Evolutionary conservation across 2,888 invertebrate species (phyloP).

Genomic region (Steinernema hermaphroditum): DNA sequence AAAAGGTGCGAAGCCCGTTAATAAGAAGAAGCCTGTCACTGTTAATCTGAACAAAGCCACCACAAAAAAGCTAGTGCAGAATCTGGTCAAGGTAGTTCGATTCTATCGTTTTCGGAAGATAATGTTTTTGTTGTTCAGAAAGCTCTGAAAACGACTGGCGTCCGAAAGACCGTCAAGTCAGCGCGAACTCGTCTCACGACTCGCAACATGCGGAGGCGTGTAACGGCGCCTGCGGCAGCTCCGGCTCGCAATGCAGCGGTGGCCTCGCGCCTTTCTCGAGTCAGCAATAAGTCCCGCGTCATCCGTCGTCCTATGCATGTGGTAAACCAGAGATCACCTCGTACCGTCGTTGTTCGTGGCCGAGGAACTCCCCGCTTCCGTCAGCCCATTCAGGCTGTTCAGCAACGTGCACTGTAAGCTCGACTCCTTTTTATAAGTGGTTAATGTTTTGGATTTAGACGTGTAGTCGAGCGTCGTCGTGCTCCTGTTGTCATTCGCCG

Average conservation of each 20-base stretch:
- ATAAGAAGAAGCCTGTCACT: neutral
- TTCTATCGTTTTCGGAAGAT: neutral
- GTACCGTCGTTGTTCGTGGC: neutral
- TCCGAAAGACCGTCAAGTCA: neutral
- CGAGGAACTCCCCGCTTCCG: slow-evolving; percentile 7
- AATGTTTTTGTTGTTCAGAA: neutral
- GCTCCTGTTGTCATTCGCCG: slow-evolving; percentile 9
- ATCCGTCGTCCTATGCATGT: neutral
- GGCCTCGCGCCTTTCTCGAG: neutral
- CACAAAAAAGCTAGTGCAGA: slow-evolving; percentile 44
- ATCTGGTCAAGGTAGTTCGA: slow-evolving; percentile 39
- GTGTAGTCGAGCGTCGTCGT: neutral
- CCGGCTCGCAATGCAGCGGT: neutral
- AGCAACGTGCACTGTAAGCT: slow-evolving; percentile 10
- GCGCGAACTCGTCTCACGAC: neutral
- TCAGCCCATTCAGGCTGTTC: neutral
- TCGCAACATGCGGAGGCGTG: neutral
- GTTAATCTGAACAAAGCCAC: slow-evolving; percentile 30
- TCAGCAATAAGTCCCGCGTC: slow-evolving; percentile 19
- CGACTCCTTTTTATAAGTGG: neutral
- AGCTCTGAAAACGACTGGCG: slow-evolving; percentile 8
- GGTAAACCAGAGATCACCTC: neutral
- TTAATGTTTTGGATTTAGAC: neutral
- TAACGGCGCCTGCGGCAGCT: neutral
- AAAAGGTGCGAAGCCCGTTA: neutral